Evolutionary conservation across 2,113 vertebrate species (phyloP), one percentile per base, ranked within the genome.

Genomic region (Clarias batrachus): DNA sequence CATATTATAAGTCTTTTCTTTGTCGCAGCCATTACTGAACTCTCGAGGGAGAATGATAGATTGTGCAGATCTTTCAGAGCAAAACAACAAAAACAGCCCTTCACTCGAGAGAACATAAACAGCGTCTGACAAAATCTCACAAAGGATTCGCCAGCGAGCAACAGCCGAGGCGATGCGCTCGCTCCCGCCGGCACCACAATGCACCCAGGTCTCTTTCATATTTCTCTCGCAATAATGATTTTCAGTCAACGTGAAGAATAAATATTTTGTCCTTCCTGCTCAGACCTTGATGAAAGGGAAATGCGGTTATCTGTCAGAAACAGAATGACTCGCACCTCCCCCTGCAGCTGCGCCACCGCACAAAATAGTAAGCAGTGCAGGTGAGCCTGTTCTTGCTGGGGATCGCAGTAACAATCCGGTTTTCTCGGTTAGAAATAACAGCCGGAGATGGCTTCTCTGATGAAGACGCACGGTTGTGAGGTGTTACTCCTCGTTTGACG

Each of bases 401-500:
- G 87, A 83, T 88, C 23, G 81, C 57, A 30, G 86, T 91, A 90
- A 93, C 89, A 90, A 93, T 90, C 93, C 92, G 89, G 92, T 85
- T 86, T 91, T 90, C 83, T 84, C 91, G 87, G 89, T 86, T 85
- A 87, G 90, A 92, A 93, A 92, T 86, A 93, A 91, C 93, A 94
- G 91, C 92, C 94, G 94, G 73, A 81, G 82, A 87, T 90, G 88
- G 91, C 91, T 93, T 90, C 93, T n/a, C 74, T 91, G 86, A 91
- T 86, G 85, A 79, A 82, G 90, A 83, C 83, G 85, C 86, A 87
- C 88, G 89, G 89, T 90, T 90, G 86, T 84, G 71, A 87, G 71
- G 89, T 82, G 88, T 92, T 93, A 89, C 85, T 93, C 87, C 88
- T 93, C 79, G 66, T 92, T 91, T 92, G 86, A 93, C 93, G 92